Base-by-base conservation (phyloP, 2,797 vertebrate genomes). In the Acrossocheilus wenchowensis region DNA sequence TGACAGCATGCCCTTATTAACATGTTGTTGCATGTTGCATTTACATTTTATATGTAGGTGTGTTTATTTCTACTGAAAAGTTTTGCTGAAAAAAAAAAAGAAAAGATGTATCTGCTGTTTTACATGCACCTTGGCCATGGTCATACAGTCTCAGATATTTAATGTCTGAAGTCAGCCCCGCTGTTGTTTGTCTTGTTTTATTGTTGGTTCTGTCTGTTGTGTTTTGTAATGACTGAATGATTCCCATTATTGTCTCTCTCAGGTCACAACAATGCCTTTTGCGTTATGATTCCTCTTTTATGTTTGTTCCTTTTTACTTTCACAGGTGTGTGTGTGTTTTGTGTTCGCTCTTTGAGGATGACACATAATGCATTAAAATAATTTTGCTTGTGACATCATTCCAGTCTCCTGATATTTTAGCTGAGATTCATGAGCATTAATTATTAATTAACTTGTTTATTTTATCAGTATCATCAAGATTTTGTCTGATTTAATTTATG, bases 1-100 rank as follows among this genome's bases (percentile, higher is more conserved):
- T 88, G 57, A 60, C 74, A 86, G 86, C 85, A 80, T 48, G 71
- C 5, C 71, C 26, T 69, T 54, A 2, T 60, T 75, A 74, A 68
- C 12, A 80, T 60, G 57, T 64, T 62, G 7, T 80, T 60, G 41
- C 9, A 48, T 64, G 66, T 48, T 66, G 26, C 15, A 9, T 30
- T 66, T 80, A 17, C 15, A 0, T 45, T 43, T 54, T 36, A n/a
- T 57, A 14, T 39, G 34, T 57, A 34, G 50, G 34, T 30, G 23
- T 41, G 23, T 66, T 48, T 19, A 43, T 30, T 45, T 60, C 57
- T 66, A 48, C 4, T 19, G 41, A 64, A 23, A 64, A 64, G 21
- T 41, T 78, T 1, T 43, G 41, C 14, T 41, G 52, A 19, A 43
- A 11, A 43, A 43, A 9, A 43, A 43, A 9, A 9, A 34, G 19